phyloP scores from a whole-genome alignment of 2,113 vertebrate genomes.

The Scalopus aquaticus region DNA sequence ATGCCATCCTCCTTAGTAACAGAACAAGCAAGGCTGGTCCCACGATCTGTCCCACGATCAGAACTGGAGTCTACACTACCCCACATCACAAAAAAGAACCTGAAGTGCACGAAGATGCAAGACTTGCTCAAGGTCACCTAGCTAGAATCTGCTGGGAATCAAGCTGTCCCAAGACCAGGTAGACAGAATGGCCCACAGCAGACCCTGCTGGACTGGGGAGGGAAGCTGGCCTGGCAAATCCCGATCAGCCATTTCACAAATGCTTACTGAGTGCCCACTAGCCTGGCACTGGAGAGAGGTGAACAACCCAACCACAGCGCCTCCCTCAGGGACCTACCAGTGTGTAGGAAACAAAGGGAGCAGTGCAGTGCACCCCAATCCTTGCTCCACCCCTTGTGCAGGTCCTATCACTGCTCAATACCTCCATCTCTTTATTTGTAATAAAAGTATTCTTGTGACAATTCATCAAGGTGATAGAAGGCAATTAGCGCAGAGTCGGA shows the following conservation, averaged over 20 bases:
- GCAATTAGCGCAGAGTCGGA: background rate
- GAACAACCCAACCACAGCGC: background rate
- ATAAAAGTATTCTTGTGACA: background rate
- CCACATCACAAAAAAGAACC: background rate
- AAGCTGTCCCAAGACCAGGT: background rate
- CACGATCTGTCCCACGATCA: background rate
- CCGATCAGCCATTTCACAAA: background rate
- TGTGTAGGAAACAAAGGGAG: background rate
- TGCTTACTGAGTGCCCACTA: background rate
- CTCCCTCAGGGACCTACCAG: background rate
- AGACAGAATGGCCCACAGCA: background rate
- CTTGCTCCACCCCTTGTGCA: background rate
- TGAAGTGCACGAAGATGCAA: background rate
- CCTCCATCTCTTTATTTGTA: background rate
- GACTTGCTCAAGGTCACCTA: conserved; percentile 7
- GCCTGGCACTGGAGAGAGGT: no score
- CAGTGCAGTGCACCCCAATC: background rate
- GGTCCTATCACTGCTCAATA: background rate
- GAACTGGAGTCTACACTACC: background rate
- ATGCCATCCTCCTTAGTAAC: background rate
- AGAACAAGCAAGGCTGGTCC: background rate
- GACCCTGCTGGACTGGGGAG: background rate
- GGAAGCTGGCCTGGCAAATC: background rate
- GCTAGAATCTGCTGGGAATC: background rate
- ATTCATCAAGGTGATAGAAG: background rate